Conservation (phyloP, 2,113 vertebrate genomes). For the Ia io region DNA sequence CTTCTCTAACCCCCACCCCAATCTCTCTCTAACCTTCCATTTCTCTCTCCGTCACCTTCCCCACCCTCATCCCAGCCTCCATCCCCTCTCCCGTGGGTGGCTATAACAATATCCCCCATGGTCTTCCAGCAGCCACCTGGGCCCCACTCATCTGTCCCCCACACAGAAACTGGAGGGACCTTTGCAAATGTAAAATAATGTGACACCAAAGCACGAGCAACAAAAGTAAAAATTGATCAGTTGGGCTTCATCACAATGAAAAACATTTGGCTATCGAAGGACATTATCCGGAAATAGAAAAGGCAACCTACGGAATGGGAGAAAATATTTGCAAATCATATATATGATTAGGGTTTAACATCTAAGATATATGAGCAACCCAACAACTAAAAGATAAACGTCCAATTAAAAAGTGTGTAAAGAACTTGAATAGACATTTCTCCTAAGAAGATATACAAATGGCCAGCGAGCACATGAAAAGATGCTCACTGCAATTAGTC, state of each 20-base stretch:
- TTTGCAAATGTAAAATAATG: background rate
- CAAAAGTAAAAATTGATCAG: background rate
- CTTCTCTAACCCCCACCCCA: background rate
- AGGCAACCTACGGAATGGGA: background rate
- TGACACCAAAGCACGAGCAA: background rate
- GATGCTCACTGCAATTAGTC: background rate
- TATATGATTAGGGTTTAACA: background rate
- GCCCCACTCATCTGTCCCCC: background rate
- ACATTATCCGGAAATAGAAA: constrained; percentile 2
- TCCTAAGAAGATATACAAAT: background rate
- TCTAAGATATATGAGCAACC: background rate
- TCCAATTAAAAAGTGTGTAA: background rate
- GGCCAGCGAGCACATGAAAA: background rate
- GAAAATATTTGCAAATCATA: background rate
- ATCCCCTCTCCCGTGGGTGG: background rate
- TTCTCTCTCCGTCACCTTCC: background rate
- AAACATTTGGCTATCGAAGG: background rate
- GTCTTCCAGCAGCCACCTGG: background rate
- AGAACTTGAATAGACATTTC: background rate
- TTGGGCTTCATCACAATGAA: background rate
- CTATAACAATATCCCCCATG: accelerated
- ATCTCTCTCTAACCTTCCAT: background rate
- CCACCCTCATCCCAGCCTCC: background rate
- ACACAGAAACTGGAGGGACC: background rate
- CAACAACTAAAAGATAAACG: background rate